Percentiles rank a stretch among this genome's conserved stretches.
phyloP scores from a whole-genome alignment of 1,140 invertebrate species.

The Druon quercuslanigerum region DNA sequence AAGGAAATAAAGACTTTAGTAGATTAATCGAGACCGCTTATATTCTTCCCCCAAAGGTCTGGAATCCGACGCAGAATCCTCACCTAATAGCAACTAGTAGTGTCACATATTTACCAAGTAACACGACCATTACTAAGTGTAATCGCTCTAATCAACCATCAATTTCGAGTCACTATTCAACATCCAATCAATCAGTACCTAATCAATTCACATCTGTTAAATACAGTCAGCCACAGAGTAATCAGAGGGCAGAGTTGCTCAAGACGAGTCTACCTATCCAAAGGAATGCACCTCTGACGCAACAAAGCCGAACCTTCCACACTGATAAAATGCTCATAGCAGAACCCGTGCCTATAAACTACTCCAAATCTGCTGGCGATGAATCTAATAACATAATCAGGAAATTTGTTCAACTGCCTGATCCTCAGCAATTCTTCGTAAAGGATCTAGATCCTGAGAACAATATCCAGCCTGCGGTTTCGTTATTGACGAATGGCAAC shows the following conservation, averaged over 20 bases:
- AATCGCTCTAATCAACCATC: not conserved
- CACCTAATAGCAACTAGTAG: not conserved
- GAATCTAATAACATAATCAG: not conserved
- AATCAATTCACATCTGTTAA: constrained; percentile 1
- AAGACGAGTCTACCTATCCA: not conserved
- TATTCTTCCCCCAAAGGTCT: constrained; percentile 29
- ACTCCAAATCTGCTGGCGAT: not conserved
- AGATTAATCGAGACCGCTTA: constrained; percentile 8
- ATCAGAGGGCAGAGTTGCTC: constrained; percentile 6
- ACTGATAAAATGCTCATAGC: not conserved
- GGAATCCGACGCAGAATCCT: not conserved
- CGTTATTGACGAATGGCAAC: not conserved
- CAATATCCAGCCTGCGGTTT: not conserved
- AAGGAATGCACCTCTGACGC: not conserved
- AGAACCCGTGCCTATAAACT: constrained; percentile 17
- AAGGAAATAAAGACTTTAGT: not conserved
- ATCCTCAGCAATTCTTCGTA: not conserved
- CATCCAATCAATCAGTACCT: not conserved
- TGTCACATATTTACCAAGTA: constrained; percentile 10
- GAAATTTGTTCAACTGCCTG: not conserved
- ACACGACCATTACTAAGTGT: constrained; percentile 5
- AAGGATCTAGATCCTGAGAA: not conserved
- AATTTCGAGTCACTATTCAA: not conserved
- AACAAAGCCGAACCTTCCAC: not conserved
- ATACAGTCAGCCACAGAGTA: not conserved